Evolutionary conservation across 2,888 invertebrate species (phyloP).

Genomic region (Sisyra terminalis): DNA sequence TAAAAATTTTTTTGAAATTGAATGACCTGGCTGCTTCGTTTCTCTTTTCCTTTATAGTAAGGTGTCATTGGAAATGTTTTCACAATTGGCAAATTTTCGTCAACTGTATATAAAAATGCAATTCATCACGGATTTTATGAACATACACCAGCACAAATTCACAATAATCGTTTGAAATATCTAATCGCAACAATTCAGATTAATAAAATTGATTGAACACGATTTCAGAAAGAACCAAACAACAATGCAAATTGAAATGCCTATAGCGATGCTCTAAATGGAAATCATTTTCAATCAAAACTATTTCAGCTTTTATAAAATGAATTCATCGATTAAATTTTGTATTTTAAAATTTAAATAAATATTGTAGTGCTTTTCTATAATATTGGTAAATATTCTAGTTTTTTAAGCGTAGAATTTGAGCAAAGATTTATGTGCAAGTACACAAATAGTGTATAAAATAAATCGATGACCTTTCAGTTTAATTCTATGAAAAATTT

Average conservation of each 20-base stretch:
- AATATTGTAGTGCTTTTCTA: not conserved
- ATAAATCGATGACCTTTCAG: too few relatives aligned
- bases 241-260: too few relatives aligned
- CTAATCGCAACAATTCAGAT: too few relatives aligned
- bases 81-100: conserved; percentile 5
- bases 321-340: not conserved
- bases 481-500: not conserved
- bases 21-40: conserved; percentile 13
- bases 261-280: too few relatives aligned
- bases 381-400: not conserved
- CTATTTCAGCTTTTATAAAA: not conserved
- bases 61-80: conserved; percentile 31
- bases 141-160: too few relatives aligned
- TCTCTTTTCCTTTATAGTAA: conserved; percentile 31
- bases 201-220: too few relatives aligned
- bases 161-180: too few relatives aligned
- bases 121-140: too few relatives aligned
- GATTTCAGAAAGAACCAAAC: too few relatives aligned
- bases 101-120: too few relatives aligned
- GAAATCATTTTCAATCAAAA: too few relatives aligned
- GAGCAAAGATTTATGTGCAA: not conserved
- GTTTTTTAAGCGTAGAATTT: not conserved
- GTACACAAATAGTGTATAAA: not conserved
- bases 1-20: conserved; percentile 4
- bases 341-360: not conserved